These are phyloP conservation scores for Gerris lacustris DNA, from an alignment of 2,888 invertebrate species.

Conservation along the genomic window DNA sequence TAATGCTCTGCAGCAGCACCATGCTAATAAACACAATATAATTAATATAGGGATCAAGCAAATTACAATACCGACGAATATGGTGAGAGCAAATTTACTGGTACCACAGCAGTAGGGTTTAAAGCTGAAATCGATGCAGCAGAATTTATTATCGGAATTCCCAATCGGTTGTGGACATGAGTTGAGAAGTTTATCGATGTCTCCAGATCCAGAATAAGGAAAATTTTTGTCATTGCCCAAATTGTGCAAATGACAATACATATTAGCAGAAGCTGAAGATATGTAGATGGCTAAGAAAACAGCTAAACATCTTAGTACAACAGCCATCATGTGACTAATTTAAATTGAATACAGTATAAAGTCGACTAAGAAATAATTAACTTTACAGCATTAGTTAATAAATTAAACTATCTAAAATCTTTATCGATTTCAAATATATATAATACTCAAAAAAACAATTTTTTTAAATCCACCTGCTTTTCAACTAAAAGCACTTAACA, in stretches of 20 bases:
- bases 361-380: neutral
- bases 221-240: neutral
- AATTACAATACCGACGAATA: neutral
- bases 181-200: neutral
- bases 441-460: neutral
- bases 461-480: too few relatives aligned
- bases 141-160: neutral
- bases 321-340: neutral
- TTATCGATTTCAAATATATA: neutral
- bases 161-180: neutral
- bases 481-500: too few relatives aligned
- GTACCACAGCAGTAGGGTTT: neutral
- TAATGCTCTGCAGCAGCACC: neutral
- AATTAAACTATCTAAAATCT: too few relatives aligned
- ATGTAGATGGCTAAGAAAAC: neutral
- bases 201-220: neutral
- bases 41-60: neutral
- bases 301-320: neutral
- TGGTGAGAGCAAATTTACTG: neutral
- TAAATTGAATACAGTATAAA: neutral
- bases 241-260: neutral
- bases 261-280: neutral
- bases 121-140: neutral
- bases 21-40: constrained; percentile 1
- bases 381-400: too few relatives aligned